Evolutionary conservation across 2,113 vertebrate genomes (phyloP), one percentile per base, ranked within the genome.

Genomic region (Myocastor coypus): DNA sequence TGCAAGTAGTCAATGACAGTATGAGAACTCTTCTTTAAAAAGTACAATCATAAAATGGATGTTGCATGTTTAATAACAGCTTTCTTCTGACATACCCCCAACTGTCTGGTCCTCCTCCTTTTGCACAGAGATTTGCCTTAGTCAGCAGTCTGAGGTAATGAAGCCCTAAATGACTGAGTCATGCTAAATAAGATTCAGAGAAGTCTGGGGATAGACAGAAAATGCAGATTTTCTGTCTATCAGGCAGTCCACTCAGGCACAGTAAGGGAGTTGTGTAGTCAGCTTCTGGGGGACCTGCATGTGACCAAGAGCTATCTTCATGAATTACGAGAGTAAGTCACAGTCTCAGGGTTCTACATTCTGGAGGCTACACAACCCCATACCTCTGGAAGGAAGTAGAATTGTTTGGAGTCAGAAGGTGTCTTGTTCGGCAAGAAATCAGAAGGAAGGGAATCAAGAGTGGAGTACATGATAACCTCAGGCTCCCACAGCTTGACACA

Each of bases 351-450:
- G n/a, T 84, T 37, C 66, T 52, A 0, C 24, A 10, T 52, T 66
- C 68, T 73, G 46, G 24, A 75, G 42, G 6, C 75, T 50, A n/a
- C 22, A 20, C 37, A 42, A 64, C 46, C 63, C 52, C 10, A 6
- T 93, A 57, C 55, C 68, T 92, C 59, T 61, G 71, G 55, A 30
- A 20, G 0, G 14, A 85, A 28, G 4, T 42, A 30, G 68, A 17
- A 9, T n/a, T 91, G 3, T 92, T 87, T 69, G 85, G 64, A 40
- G 32, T 83, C 50, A 94, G 26, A 19, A 89, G 34, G n/a, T 40
- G 64, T 91, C 59, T 86, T 94, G 82, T 73, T 91, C 24, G 77
- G 68, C 37, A 83, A 63, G 89, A 94, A 82, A 24, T 84, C 42
- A 63, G 7, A 83, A 57, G 50, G 69, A 73, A 26, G 42, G 59